phyloP scores from a whole-genome alignment of 2,797 vertebrate genomes.

The Mormyrops boulengeri region DNA sequence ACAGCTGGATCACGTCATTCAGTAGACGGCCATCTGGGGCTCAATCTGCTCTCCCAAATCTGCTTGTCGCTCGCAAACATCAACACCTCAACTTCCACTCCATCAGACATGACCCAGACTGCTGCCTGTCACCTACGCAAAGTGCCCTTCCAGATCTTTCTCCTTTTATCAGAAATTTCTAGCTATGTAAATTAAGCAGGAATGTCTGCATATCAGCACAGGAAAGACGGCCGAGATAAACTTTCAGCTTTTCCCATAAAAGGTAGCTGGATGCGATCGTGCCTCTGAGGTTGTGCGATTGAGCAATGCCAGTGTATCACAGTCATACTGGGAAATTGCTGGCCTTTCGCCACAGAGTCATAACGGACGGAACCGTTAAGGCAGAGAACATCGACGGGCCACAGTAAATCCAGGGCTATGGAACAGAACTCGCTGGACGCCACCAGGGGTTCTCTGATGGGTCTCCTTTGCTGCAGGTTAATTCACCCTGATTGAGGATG shows the following conservation, averaged over 20 bases:
- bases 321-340: not conserved
- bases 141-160: not conserved
- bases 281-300: not conserved
- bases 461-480: not conserved
- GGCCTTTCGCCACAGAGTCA: not conserved
- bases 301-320: not conserved
- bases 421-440: not conserved
- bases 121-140: not conserved
- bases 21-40: not conserved
- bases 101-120: not conserved
- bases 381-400: not conserved
- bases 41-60: not conserved
- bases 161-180: not conserved
- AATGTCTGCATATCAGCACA: not conserved
- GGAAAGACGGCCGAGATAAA: not conserved
- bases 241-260: not conserved
- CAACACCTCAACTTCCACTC: not conserved
- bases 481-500: constrained; percentile 5
- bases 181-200: not conserved
- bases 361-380: not conserved
- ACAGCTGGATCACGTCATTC: not conserved
- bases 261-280: not conserved
- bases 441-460: not conserved
- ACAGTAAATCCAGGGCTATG: not conserved
- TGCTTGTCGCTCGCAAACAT: not conserved